Base-by-base conservation (phyloP, 2,888 invertebrate genomes). In the Ephialtes manifestator region DNA sequence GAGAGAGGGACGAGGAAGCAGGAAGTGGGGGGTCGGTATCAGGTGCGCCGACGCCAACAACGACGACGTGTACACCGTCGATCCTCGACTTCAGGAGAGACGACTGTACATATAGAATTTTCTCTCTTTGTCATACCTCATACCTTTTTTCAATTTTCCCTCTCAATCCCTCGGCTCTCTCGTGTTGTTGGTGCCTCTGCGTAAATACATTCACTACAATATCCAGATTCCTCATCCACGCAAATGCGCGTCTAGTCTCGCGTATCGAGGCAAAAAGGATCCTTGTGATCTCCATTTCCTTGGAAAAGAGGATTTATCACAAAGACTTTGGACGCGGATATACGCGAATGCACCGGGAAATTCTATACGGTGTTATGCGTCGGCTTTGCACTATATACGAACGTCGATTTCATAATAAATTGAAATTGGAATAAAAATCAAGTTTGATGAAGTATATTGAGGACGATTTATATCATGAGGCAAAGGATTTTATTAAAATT, bases 21-120 rank as follows among this genome's bases (percentile, higher is more conserved):
- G 5, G 65, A 55, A 35, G 76, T 60, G 65, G 63, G 71, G 68
- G 48, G n/a, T 43, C 11, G 63, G 48, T 63, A 58, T 82, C 86
- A 84, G 85, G 81, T 83, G 86, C 86, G 85, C 82, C 86, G 84
- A 74, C 81, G 84, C 81, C 68, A 55, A 72, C 67, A 53, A 65
- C 71, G 53, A 82, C 71, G 72, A 48, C 75, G 43, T 65, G 63
- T 72, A 71, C 78, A 55, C 46, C 84, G 81, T 84, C 77, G 77
- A 84, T 84, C 81, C 81, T 81, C 77, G 84, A 77, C 81, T 81
- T 46, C 51, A 72, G 68, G 83, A 77, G 43, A 77, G 28, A 13
- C 48, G 74, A 70, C 60, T 39, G 13, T 20, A 70, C 46, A 35
- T 60, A 60, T 70, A 31, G 60, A 24, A n/a, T 35, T 55, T 70